These are phyloP conservation scores for Sebastes taczanowskii DNA, from an alignment of 2,797 vertebrate genomes.

Conservation along the genomic window DNA sequence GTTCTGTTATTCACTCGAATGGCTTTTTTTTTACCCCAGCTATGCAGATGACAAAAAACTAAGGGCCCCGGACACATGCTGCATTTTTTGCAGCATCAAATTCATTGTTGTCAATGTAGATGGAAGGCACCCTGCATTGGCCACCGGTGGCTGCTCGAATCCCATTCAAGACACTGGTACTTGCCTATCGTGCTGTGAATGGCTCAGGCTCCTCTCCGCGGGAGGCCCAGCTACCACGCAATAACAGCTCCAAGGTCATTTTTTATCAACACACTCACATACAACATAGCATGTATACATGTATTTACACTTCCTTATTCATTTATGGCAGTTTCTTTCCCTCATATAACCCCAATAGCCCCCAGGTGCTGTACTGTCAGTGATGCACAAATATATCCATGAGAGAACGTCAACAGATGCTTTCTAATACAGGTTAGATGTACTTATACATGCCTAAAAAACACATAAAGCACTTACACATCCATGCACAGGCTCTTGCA, in stretches of 20 bases:
- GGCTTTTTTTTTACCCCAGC: neutral
- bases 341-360: neutral
- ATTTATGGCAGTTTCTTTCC: neutral
- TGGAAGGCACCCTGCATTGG: neutral
- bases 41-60: neutral
- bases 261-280: neutral
- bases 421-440: neutral
- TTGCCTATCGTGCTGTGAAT: neutral
- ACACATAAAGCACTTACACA: neutral
- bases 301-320: neutral
- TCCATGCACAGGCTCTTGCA: neutral
- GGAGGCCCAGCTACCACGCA: neutral
- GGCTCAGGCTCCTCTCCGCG: neutral
- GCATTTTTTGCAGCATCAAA: neutral
- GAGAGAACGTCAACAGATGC: neutral
- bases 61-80: neutral
- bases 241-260: neutral
- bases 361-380: neutral
- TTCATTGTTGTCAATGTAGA: neutral
- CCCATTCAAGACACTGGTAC: neutral
- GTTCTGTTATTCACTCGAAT: neutral
- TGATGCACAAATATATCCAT: neutral
- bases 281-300: neutral
- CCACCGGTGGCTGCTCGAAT: neutral
- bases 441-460: neutral